A percentile compares a stretch with the other conserved stretches of the same genome.
These are phyloP conservation scores for Strix aluco DNA, from an alignment of 2,113 vertebrate species.

Conservation along the genomic window DNA sequence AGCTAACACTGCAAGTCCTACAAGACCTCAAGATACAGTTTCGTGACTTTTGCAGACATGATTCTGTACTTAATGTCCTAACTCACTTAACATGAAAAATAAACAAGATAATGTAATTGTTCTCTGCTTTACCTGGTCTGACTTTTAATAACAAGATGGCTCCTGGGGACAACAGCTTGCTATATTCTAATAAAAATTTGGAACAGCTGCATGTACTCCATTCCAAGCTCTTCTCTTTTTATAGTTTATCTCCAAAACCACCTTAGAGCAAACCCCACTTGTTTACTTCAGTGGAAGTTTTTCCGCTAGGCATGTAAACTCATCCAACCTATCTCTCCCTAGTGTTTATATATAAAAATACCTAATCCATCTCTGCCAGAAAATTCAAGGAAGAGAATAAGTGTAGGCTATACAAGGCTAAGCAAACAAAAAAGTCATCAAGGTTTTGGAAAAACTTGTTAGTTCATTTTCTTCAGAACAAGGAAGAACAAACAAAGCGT, in stretches of 20 bases:
- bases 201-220: neutral
- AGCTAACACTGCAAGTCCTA: neutral
- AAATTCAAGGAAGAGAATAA: slow-evolving; percentile 32
- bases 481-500: neutral
- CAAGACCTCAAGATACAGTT: neutral
- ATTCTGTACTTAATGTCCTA: neutral
- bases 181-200: slow-evolving; percentile 19
- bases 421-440: slow-evolving; percentile 10
- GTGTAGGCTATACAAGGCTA: neutral
- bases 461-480: neutral
- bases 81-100: neutral
- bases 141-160: neutral
- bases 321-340: slow-evolving; percentile 1
- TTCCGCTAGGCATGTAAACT: slow-evolving; percentile 44
- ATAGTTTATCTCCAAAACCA: slow-evolving; percentile 52
- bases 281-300: slow-evolving; percentile 55
- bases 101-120: neutral
- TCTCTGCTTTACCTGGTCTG: slow-evolving; percentile 16
- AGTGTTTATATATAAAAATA: slow-evolving; percentile 59
- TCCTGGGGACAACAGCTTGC: neutral
- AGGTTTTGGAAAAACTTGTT: slow-evolving; percentile 1
- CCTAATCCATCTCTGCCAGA: slow-evolving; percentile 25
- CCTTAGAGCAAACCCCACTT: slow-evolving; percentile 21
- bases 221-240: neutral
- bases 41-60: neutral